Percentiles rank a stretch among this genome's conserved stretches.
phyloP scores from a whole-genome alignment of 2,888 invertebrate species.

The Ectemnius cavifrons region DNA sequence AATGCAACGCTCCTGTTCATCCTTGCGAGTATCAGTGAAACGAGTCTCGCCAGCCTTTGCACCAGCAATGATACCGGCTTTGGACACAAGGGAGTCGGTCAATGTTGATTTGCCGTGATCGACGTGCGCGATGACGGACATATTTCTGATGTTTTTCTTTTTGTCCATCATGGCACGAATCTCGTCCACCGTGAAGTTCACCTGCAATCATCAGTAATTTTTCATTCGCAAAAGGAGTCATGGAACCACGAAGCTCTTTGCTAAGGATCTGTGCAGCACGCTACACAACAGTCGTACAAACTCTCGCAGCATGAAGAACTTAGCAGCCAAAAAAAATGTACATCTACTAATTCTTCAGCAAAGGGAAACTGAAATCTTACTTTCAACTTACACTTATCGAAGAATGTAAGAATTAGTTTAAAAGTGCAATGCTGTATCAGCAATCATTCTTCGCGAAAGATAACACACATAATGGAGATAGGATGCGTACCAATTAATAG shows the following conservation, averaged over 20 bases:
- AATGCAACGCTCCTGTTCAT: slow-evolving; percentile 99
- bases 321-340: no score
- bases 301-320: not conserved
- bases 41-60: slow-evolving; percentile 99
- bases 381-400: no score
- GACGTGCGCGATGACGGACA: slow-evolving; percentile 99
- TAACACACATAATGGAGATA: not conserved
- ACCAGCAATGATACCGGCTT: slow-evolving; percentile 99
- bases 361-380: no score
- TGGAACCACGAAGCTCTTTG: not conserved
- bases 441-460: not conserved
- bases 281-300: not conserved
- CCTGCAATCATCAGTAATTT: slow-evolving; percentile 81
- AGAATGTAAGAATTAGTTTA: not conserved
- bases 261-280: slow-evolving; percentile 18
- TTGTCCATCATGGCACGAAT: slow-evolving; percentile 99
- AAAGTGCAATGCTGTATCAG: not conserved
- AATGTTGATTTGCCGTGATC: slow-evolving; percentile 99
- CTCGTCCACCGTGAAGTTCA: slow-evolving; percentile 99
- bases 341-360: no score
- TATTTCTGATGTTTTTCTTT: slow-evolving; percentile 99
- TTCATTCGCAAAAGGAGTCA: not conserved
- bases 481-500: not conserved
- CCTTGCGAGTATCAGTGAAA: slow-evolving; percentile 99
- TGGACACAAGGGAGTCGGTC: slow-evolving; percentile 99